These are phyloP conservation scores for Zosterops pallidus DNA, from an alignment of 2,113 vertebrate genomes.

Conservation along the genomic window DNA sequence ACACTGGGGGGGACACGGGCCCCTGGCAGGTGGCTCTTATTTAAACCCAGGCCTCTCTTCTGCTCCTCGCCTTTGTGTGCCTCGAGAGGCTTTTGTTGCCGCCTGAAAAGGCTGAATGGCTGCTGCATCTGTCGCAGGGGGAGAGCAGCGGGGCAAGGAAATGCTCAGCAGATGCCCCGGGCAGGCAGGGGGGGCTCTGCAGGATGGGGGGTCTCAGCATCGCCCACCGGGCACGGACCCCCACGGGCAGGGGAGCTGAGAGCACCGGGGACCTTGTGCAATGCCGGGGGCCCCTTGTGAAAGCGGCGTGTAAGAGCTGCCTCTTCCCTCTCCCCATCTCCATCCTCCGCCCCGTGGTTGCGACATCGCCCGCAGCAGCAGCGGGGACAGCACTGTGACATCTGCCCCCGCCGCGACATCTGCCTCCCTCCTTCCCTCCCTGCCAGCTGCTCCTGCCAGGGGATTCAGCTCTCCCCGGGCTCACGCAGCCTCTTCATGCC, in stretches of 20 bases:
- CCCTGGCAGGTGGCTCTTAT: constrained; percentile 72
- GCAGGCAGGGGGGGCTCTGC: not conserved
- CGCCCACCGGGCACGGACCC: not conserved
- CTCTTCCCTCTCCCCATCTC: not conserved
- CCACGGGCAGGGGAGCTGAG: not conserved
- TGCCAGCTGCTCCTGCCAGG: rapidly evolving
- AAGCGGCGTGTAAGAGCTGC: not conserved
- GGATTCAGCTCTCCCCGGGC: rapidly evolving
- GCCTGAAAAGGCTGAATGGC: constrained; percentile 76
- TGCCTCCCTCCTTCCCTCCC: not conserved
- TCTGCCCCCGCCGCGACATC: rapidly evolving
- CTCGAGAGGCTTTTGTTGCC: constrained; percentile 76
- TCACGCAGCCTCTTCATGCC: rapidly evolving
- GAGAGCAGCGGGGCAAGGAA: not conserved
- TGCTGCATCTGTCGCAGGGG: constrained; percentile 75
- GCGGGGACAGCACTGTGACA: rapidly evolving
- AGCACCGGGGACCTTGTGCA: not conserved
- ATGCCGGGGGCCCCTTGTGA: not conserved
- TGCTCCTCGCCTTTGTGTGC: constrained; percentile 71
- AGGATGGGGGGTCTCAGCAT: not conserved
- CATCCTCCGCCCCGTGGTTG: not conserved
- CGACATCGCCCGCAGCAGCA: not conserved
- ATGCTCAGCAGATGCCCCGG: constrained; percentile 63
- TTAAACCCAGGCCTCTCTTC: constrained; percentile 52
- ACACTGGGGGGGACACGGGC: not conserved